Evolutionary conservation across 1,140 invertebrate genomes (phyloP).

Genomic region (Subanguina moxae): DNA sequence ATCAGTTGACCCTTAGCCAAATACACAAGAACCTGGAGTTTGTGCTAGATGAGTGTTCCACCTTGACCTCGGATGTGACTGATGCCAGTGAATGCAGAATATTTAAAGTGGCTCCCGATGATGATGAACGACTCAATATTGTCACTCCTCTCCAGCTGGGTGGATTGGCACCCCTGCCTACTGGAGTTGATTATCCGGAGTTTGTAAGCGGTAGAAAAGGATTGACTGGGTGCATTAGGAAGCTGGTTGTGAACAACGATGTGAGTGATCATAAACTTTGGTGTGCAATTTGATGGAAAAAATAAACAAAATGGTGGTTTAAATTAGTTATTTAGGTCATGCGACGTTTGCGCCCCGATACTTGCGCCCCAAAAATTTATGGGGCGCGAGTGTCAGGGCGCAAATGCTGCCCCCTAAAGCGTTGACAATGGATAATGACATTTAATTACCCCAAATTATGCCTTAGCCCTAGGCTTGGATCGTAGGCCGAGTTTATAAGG

Average conservation of each 20-base stretch:
- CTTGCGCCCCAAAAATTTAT: too few relatives aligned
- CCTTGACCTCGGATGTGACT: conserved; percentile 7
- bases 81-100: conserved; percentile 20
- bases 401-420: too few relatives aligned
- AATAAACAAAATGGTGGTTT: too few relatives aligned
- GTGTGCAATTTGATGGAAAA: too few relatives aligned
- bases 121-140: conserved; percentile 58
- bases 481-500: too few relatives aligned
- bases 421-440: too few relatives aligned
- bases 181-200: conserved; percentile 24
- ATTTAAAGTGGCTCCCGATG: conserved; percentile 36
- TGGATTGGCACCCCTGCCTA: conserved; percentile 32
- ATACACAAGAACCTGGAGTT: conserved; percentile 47
- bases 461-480: too few relatives aligned
- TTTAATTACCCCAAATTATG: too few relatives aligned
- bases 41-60: conserved; percentile 49
- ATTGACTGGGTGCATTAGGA: conserved; percentile 54
- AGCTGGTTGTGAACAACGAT: conserved; percentile 51
- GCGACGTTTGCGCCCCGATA: too few relatives aligned
- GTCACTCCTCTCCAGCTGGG: conserved; percentile 54
- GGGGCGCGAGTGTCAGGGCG: too few relatives aligned
- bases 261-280: conserved; percentile 32
- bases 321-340: too few relatives aligned
- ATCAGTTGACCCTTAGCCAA: conserved; percentile 45
- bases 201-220: conserved; percentile 27